phyloP scores from a whole-genome alignment of 2,113 vertebrate species.

The Sander vitreus region DNA sequence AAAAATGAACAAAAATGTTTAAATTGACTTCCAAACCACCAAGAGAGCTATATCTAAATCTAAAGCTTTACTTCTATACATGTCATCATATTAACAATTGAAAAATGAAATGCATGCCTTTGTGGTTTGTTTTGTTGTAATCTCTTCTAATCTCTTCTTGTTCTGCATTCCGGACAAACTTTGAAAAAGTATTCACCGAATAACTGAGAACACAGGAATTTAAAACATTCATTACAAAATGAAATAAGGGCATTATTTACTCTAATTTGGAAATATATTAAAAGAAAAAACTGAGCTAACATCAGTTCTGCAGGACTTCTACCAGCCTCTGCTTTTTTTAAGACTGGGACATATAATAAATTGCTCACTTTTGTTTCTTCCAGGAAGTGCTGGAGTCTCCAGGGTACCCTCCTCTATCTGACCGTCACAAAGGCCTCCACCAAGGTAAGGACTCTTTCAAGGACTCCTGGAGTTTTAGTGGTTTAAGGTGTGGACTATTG shows the following conservation, averaged over 20 bases:
- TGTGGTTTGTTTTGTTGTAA: neutral
- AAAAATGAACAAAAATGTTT: neutral
- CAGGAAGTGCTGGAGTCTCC: slow-evolving; percentile 58
- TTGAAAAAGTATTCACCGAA: neutral
- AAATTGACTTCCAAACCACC: neutral
- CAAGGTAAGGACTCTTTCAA: slow-evolving; percentile 42
- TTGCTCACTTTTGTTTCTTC: slow-evolving; percentile 21
- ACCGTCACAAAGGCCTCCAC: slow-evolving; percentile 41
- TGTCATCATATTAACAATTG: neutral
- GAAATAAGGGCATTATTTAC: neutral
- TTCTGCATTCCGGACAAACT: neutral
- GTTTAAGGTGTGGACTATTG: neutral
- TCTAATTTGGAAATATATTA: neutral
- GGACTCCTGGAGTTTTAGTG: slow-evolving; percentile 14
- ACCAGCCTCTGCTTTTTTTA: neutral
- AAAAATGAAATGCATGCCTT: neutral
- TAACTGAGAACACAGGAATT: neutral
- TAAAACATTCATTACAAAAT: neutral
- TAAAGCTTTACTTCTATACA: neutral
- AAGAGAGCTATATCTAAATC: neutral
- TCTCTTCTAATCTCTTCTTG: neutral
- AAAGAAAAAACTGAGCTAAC: neutral
- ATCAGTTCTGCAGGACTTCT: neutral
- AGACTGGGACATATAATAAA: slow-evolving; percentile 2
- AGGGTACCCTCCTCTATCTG: slow-evolving; percentile 21